Conservation (phyloP, 2,888 invertebrate species). For the Ceriagrion tenellum region DNA sequence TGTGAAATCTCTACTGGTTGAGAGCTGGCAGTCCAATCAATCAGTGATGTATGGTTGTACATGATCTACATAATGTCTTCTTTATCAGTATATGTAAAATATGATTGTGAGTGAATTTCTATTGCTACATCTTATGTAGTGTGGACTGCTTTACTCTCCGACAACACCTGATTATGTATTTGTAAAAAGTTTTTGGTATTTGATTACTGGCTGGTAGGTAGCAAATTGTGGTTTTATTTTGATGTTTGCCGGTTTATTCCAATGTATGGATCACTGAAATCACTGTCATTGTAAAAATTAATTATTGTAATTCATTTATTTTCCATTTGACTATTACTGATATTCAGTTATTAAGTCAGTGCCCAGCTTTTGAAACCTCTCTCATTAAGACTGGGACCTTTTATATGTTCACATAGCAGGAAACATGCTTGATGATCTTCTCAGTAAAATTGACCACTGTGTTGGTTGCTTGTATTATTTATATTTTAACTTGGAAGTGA, state of each 20-base stretch:
- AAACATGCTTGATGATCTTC: background rate
- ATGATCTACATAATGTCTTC: slow-evolving; percentile 10
- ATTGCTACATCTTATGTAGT: background rate
- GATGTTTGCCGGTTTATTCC: background rate
- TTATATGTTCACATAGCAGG: background rate
- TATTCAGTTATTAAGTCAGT: slow-evolving; percentile 34
- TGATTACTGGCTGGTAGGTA: background rate
- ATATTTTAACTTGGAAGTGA: background rate
- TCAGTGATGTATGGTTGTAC: background rate
- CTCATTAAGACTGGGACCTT: background rate
- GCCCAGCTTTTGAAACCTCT: background rate
- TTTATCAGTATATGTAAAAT: background rate
- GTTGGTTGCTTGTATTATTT: slow-evolving; percentile 34
- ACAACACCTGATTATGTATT: background rate
- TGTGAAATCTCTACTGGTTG: background rate
- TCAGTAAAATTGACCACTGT: slow-evolving; percentile 42
- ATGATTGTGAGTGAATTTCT: background rate
- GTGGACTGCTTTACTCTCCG: background rate
- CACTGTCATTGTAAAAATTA: background rate
- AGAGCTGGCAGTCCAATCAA: background rate
- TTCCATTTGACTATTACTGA: background rate
- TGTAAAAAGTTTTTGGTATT: background rate
- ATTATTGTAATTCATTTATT: background rate
- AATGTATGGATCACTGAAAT: background rate
- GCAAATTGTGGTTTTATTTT: background rate